Percentiles rank a stretch among this genome's conserved stretches.
These are phyloP conservation scores for Alexandromys fortis DNA, from an alignment of 2,113 vertebrate species.

Conservation along the genomic window DNA sequence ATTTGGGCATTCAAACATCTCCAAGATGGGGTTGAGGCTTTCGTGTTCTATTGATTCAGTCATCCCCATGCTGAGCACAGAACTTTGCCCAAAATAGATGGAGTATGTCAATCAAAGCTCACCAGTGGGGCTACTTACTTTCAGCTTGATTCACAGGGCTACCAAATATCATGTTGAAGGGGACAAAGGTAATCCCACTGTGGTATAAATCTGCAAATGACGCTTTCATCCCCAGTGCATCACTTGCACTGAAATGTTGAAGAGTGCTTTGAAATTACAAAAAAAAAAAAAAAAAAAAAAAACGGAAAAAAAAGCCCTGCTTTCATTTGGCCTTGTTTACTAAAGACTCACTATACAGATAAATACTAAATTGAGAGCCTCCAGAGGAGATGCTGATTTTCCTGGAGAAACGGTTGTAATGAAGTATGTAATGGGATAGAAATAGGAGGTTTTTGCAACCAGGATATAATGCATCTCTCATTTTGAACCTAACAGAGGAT, in stretches of 20 bases:
- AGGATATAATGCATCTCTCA: neutral
- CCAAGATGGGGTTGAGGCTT: slow-evolving; percentile 74
- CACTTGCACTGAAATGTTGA: slow-evolving; percentile 8
- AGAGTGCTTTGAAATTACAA: slow-evolving; percentile 32
- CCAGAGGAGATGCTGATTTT: neutral
- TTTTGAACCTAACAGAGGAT: neutral
- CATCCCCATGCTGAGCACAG: slow-evolving; percentile 72
- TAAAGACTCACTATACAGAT: neutral
- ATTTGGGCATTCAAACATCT: slow-evolving; percentile 61
- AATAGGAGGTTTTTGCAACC: neutral
- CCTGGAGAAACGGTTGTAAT: neutral
- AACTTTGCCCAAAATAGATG: slow-evolving; percentile 68
- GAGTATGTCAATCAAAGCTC: slow-evolving; percentile 65
- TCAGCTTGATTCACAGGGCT: slow-evolving; percentile 65
- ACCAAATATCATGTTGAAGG: slow-evolving; percentile 76
- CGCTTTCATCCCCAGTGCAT: neutral
- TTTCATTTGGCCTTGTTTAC: neutral
- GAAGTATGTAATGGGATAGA: neutral
- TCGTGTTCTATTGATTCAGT: slow-evolving; percentile 71
- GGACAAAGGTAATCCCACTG: slow-evolving; percentile 39
- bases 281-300: neutral
- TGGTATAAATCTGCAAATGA: slow-evolving; percentile 49
- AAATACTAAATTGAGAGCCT: neutral
- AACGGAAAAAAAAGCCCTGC: neutral
- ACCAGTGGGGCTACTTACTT: slow-evolving; percentile 67